Conservation (phyloP, 2,113 vertebrate species). For the Pyrgilauda ruficollis region DNA sequence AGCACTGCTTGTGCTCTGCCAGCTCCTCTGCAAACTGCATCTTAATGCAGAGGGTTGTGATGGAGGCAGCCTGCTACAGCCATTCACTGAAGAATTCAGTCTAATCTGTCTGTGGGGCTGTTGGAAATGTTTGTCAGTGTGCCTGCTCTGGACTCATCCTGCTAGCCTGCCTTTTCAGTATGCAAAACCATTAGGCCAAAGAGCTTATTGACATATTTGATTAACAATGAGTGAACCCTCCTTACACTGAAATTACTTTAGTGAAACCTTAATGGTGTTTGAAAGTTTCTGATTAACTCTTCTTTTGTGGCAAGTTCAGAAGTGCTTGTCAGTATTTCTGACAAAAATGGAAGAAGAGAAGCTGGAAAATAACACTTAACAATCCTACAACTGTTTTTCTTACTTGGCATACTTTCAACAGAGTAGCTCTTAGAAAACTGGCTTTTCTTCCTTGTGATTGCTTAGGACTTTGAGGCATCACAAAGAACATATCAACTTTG, state of each 20-base stretch:
- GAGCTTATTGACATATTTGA: background rate
- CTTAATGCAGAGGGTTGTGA: fast-evolving
- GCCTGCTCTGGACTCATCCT: background rate
- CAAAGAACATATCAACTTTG: background rate
- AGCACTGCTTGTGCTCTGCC: background rate
- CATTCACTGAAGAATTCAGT: background rate
- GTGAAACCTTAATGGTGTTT: background rate
- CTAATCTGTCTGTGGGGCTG: background rate
- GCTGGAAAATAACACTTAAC: background rate
- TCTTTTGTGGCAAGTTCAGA: background rate
- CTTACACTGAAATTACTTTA: background rate
- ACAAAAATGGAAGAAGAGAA: background rate
- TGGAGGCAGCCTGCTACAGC: background rate
- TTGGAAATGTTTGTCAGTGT: background rate
- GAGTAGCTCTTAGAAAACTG: background rate
- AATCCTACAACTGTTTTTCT: background rate
- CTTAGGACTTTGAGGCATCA: background rate
- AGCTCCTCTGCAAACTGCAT: background rate
- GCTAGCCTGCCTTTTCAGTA: background rate
- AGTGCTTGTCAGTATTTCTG: background rate
- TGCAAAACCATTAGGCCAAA: background rate
- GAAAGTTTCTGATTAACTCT: background rate
- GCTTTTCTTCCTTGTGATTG: background rate
- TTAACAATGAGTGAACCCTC: background rate
- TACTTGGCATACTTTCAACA: background rate